Evolutionary conservation across 2,113 vertebrate species (phyloP), one percentile per base, ranked within the genome.

Genomic region (Tachysurus vachellii): DNA sequence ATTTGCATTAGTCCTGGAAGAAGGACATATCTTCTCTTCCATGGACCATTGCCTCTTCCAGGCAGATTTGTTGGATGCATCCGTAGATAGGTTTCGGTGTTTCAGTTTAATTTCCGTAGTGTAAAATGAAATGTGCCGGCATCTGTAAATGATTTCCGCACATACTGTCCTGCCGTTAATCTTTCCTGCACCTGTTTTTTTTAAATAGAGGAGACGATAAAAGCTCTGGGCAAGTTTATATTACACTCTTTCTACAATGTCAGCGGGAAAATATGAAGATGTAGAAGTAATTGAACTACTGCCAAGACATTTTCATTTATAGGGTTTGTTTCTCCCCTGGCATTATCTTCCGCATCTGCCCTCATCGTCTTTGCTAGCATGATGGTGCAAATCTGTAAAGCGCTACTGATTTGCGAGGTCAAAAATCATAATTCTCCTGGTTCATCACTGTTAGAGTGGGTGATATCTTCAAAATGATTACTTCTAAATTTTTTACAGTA

Each of bases 181-280:
- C 84, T 84, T 84, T 56, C 53, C 19, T 31, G 19, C 66, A 70
- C 83, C 64, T 84, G 83, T 70, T 71, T 28, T 16, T 75, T 59
- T 75, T 36, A 1, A 85, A 73, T 42, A 53, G 31, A 56, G 28
- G 59, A 85, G 73, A 64, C 80, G 84, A 79, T 79, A 64, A 66
- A 86, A 80, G 75, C 84, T 80, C 59, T 54, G 61, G 62, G 75
- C 59, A 80, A 66, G 59, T 80, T 86, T 68, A 64, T 79, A 80
- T 66, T 56, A 80, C 73, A 31, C 75, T 80, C n/a, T 66, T 62
- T 56, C 62, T 80, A 68, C 75, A 80, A 11, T 80, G 84, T 80
- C 84, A 86, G 75, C 28, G 8, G 47, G 71, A 68, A 79, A 79
- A 57, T 42, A 44, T 75, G 47, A 85, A 75, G 70, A 85, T 75